These are phyloP conservation scores for Rhinoraja longicauda DNA, from an alignment of 2,797 vertebrate genomes.

Conservation along the genomic window DNA sequence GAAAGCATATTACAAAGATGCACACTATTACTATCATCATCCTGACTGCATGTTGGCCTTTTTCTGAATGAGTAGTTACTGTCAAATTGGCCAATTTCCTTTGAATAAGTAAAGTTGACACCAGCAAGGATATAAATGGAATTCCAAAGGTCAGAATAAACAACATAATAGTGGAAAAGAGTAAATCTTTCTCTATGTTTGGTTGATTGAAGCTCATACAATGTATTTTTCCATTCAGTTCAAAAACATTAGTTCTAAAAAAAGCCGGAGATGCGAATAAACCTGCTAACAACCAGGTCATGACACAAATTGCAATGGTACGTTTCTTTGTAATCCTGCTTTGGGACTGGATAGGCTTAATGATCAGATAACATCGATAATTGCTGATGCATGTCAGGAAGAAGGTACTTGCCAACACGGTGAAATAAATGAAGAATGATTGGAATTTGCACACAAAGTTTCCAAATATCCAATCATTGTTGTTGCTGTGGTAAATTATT, in stretches of 20 bases:
- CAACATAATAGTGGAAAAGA: not conserved
- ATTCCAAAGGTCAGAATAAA: constrained; percentile 4
- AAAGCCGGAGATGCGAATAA: not conserved
- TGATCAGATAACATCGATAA: not conserved
- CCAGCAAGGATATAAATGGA: not conserved
- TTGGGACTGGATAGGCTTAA: not conserved
- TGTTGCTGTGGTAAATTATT: not conserved
- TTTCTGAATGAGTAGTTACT: not conserved
- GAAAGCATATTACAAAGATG: constrained; percentile 10
- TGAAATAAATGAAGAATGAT: not conserved
- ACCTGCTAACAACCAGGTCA: constrained; percentile 10
- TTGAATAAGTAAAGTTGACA: constrained; percentile 4
- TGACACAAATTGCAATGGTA: not conserved
- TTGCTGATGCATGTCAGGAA: not conserved
- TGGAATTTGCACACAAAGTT: constrained; percentile 30
- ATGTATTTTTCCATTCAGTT: not conserved
- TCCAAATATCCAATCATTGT: constrained; percentile 25
- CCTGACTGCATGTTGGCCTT: not conserved
- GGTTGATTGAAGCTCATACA: not conserved
- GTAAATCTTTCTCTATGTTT: not conserved
- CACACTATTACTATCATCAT: not conserved
- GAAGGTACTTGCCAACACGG: not conserved
- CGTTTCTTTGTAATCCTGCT: constrained; percentile 4
- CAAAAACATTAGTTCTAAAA: not conserved
- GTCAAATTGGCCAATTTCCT: constrained; percentile 9